These are phyloP conservation scores for Tuta absoluta DNA, from an alignment of 2,888 invertebrate genomes.

Conservation along the genomic window DNA sequence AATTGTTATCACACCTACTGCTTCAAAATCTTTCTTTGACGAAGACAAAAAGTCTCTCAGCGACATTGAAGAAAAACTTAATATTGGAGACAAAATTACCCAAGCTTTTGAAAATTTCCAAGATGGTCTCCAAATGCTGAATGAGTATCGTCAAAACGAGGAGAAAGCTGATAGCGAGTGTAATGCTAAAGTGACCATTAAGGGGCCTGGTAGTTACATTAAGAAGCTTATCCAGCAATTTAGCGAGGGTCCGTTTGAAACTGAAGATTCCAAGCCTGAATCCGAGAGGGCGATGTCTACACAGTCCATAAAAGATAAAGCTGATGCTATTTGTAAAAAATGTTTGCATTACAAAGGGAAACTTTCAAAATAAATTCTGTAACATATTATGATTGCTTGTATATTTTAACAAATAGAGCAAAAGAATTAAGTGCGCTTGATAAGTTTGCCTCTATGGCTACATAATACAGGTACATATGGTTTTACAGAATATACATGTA, in stretches of 20 bases:
- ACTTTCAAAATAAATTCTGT: slow-evolving; percentile 53
- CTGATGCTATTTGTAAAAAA: slow-evolving; percentile 77
- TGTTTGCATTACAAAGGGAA: slow-evolving; percentile 77
- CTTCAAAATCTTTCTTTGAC: slow-evolving; percentile 52
- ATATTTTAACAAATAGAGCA: not conserved
- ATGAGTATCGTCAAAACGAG: slow-evolving; percentile 48
- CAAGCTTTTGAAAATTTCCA: slow-evolving; percentile 69
- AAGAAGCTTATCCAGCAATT: slow-evolving; percentile 77
- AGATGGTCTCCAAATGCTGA: slow-evolving; percentile 64
- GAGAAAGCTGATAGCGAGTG: slow-evolving; percentile 42
- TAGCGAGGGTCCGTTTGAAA: slow-evolving; percentile 71
- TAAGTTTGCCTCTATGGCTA: no score
- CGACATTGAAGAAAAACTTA: slow-evolving; percentile 63
- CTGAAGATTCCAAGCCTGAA: slow-evolving; percentile 66
- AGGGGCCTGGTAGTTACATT: slow-evolving; percentile 73
- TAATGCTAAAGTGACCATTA: slow-evolving; percentile 63
- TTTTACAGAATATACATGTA: no score
- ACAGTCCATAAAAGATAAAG: slow-evolving; percentile 66
- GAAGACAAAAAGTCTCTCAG: slow-evolving; percentile 48
- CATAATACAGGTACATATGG: no score
- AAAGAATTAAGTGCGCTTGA: no score
- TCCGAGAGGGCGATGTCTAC: slow-evolving; percentile 62
- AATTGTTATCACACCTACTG: slow-evolving; percentile 71
- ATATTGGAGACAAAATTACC: slow-evolving; percentile 63
- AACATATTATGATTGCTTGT: not conserved